A percentile compares a stretch with the other conserved stretches of the same genome.
phyloP scores from a whole-genome alignment of 1,140 invertebrate genomes.

The Drosophila ficusphila region DNA sequence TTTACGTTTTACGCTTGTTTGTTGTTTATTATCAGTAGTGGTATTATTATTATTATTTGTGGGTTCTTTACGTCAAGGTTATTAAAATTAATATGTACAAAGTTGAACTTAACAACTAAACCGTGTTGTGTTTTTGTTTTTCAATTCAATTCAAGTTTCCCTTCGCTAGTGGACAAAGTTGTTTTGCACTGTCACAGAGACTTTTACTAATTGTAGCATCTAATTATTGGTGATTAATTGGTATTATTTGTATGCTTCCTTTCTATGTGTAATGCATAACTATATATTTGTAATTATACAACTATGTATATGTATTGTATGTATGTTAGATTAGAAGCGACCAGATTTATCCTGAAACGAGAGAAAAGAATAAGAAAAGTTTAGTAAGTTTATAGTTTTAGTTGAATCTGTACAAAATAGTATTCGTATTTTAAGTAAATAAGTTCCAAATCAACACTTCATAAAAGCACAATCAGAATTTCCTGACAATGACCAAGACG shows the following conservation, averaged over 20 bases:
- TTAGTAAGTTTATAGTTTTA: conserved; percentile 3
- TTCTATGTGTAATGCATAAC: conserved; percentile 57
- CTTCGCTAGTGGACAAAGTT: conserved; percentile 18
- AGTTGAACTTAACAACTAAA: conserved; percentile 63
- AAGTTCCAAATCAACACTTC: conserved; percentile 61
- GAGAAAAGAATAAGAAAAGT: background rate
- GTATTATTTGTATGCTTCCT: conserved; percentile 57
- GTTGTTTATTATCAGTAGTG: conserved; percentile 32
- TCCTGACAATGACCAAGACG: conserved; percentile 30
- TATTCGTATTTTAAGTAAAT: conserved; percentile 1
- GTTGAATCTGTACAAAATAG: background rate
- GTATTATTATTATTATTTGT: conserved; percentile 49
- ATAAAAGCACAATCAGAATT: conserved; percentile 66
- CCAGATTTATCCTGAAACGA: conserved; percentile 74
- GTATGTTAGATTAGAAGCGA: conserved; percentile 77
- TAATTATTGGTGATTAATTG: conserved; percentile 73
- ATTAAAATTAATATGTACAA: conserved; percentile 78
- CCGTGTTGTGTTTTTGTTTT: no score
- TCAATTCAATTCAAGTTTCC: conserved; percentile 24
- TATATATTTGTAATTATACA: conserved; percentile 41
- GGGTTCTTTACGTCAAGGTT: conserved; percentile 63
- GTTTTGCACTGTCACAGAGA: conserved; percentile 45
- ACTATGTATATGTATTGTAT: conserved; percentile 52
- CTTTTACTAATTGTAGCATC: conserved; percentile 75
- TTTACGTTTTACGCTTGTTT: conserved; percentile 72